Evolutionary conservation across 2,888 invertebrate genomes (phyloP), one percentile per base, ranked within the genome.

Genomic region (Ichneumon xanthorius): DNA sequence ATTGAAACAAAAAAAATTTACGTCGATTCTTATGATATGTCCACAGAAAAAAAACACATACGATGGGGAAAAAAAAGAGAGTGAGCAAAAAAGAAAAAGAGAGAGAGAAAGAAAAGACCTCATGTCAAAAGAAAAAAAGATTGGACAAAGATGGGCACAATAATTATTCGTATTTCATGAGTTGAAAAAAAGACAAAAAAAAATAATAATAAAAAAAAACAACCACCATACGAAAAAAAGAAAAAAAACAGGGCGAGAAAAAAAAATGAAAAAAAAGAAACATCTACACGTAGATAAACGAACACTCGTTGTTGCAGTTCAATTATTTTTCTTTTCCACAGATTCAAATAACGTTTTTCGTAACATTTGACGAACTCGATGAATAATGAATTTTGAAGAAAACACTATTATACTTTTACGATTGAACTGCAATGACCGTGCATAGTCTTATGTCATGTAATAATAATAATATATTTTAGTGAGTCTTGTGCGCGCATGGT

Each of bases 11-110:
- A 90, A 89, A 88, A 89, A 91, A 89, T 92, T 92, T 90, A 92
- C 91, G 92, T 90, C 89, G 89, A 91, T 92, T 93, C 92, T 93
- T 93, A 92, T 93, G 92, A 93, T 93, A 93, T 93, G 93, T 93
- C 93, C 93, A 93, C 93, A 93, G 93, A 93, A 93, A 93, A 93
- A 93, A 93, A 92, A 93, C 92, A 91, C 91, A 92, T 91, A 92
- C 92, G 93, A 92, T 92, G 93, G 93, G 92, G 89, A 92, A 93
- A 93, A 90, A 93, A 93, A 91, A 90, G 89, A 92, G 88, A 88
- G 87, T 88, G 85, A 85, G 84, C 81, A 82, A 82, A 86, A 87
- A 88, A 93, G 45, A 45, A 45, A 45, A 88, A 92, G 88, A 88
- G 88, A 92, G 88, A 88, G 87, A 90, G 80, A 77, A 73, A 86